A percentile compares a stretch with the other conserved stretches of the same genome.
Conservation (phyloP, 2,797 vertebrate genomes). For the Smutsia gigantea region DNA sequence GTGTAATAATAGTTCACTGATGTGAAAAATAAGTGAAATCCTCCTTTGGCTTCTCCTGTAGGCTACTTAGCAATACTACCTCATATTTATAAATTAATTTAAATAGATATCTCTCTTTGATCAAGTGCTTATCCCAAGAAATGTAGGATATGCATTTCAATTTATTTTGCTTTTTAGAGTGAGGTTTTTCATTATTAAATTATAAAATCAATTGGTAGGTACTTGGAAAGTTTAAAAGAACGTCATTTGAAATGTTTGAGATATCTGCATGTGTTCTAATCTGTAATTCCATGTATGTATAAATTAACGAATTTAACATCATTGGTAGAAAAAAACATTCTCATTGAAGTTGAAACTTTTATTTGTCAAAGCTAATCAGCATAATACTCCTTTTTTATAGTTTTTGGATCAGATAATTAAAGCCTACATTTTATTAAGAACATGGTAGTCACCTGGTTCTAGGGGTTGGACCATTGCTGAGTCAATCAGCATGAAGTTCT, state of each 20-base stretch:
- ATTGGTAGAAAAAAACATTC: background rate
- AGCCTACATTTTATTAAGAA: background rate
- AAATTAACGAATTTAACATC: background rate
- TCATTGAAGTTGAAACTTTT: background rate
- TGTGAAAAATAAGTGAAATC: background rate
- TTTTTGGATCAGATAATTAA: background rate
- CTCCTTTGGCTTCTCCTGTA: background rate
- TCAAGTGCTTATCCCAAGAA: background rate
- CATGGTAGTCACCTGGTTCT: background rate
- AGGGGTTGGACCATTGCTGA: background rate
- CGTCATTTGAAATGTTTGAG: background rate
- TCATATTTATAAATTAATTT: background rate
- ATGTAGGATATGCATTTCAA: background rate
- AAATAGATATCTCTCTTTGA: background rate
- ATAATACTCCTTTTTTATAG: background rate
- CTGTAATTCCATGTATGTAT: background rate
- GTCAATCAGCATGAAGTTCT: background rate
- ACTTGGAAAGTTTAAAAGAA: background rate
- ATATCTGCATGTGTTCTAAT: background rate
- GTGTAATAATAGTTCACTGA: background rate
- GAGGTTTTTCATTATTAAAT: conserved; percentile 1
- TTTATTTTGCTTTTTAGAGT: background rate
- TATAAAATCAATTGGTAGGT: background rate
- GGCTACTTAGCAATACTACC: background rate
- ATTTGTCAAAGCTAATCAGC: background rate